Evolutionary conservation across 2,888 invertebrate species (phyloP), one percentile per base, ranked within the genome.

Genomic region (Colletes collaris): DNA sequence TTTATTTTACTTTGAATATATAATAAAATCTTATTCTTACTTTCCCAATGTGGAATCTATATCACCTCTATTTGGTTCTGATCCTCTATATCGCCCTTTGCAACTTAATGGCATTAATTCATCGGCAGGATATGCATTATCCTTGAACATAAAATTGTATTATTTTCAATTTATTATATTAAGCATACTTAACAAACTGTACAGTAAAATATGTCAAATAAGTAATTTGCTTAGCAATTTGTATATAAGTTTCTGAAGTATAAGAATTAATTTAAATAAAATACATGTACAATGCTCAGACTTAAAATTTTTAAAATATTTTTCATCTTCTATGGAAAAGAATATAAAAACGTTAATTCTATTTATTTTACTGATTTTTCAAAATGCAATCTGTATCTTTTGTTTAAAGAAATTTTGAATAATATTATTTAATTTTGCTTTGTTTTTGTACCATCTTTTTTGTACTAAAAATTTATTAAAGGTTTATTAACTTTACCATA

Each of bases 101-200:
- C 99, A 99, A 90, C 97, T 97, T 52, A 99, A 94, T 0, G 99
- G 99, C 99, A 99, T 99, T 85, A 99, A 94, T 93, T 99, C 99
- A 94, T 99, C 99, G 19, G 99, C 99, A 68, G 99, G 99, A 94
- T 97, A 99, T 13, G 99, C 99, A 94, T 99, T 97, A 89, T 97
- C 94, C 95, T 94, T 81, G 16, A 89, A 90, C 56, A 82, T 1
- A 79, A 10, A 56, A 49, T 46, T 60, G 16, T 46, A 62, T 50
- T 64, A 10, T 4, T 58, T 8, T 65, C 8, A 8, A 44, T 59
- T 68, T 52, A 27, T 40, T 55, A 46, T 16, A 13, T 52, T 40
- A 4, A 40, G 27, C 27, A 27, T 27, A 40, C 3, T 40, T 4
- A 40, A 40, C 4, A 40, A 40, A 40, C 7, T 27, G 27, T 27